Evolutionary conservation across 2,113 vertebrate genomes (phyloP).

Genomic region (Chiloscyllium plagiosum): DNA sequence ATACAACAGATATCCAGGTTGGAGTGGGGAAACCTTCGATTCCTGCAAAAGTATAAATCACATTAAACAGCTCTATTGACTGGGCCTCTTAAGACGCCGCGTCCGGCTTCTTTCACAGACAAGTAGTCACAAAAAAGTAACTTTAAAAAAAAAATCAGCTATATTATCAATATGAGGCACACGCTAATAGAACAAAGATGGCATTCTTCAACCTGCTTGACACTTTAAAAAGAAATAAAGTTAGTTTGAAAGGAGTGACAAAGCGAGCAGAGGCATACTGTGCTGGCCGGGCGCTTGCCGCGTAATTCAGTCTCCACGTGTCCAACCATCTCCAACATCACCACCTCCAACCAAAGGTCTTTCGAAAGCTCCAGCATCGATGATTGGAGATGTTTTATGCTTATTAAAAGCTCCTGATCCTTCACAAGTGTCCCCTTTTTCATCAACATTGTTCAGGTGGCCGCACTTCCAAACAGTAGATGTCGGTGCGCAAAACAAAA

Average conservation of each 20-base stretch:
- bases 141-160: conserved; percentile 21
- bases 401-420: conserved; percentile 40
- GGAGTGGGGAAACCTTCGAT: background rate
- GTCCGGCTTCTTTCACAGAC: background rate
- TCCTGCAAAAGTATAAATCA: conserved; percentile 34
- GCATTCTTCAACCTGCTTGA: background rate
- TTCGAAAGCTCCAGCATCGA: conserved; percentile 32
- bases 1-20: background rate
- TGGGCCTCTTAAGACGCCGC: background rate
- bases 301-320: conserved; percentile 43
- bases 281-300: conserved; percentile 39
- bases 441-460: conserved; percentile 47
- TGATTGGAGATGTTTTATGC: conserved; percentile 34
- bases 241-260: conserved; percentile 43
- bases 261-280: conserved; percentile 44
- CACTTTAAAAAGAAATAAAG: background rate
- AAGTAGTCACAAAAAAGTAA: background rate
- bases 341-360: conserved; percentile 31
- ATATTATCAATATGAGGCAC: conserved; percentile 27
- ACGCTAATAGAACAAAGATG: background rate
- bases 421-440: conserved; percentile 41
- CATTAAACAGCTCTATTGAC: background rate
- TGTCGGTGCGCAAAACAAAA: conserved; percentile 50
- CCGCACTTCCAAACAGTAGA: conserved; percentile 49
- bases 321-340: conserved; percentile 42